phyloP scores from a whole-genome alignment of 1,140 invertebrate genomes.

The Dendrolimus punctatus region DNA sequence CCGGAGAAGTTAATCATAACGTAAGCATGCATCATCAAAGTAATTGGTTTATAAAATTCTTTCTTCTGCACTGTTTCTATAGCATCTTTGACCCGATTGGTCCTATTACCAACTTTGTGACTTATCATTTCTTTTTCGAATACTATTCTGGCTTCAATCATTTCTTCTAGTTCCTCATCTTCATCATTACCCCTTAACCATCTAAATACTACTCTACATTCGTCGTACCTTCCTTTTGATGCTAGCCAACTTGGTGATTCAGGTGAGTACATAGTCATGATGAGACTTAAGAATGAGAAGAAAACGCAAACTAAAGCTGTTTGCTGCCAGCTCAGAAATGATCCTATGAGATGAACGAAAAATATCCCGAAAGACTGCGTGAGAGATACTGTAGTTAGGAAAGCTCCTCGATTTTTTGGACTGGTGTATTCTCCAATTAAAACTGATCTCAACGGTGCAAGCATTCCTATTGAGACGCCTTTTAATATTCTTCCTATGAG shows the following conservation, averaged over 20 bases:
- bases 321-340: conserved; percentile 70
- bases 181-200: conserved; percentile 62
- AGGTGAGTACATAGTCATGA: conserved; percentile 69
- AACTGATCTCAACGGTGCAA: conserved; percentile 23
- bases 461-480: conserved; percentile 25
- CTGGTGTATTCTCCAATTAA: conserved; percentile 51
- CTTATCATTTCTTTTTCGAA: conserved; percentile 20
- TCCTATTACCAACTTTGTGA: conserved; percentile 15
- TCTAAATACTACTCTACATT: conserved; percentile 57
- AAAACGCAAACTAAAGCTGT: conserved; percentile 63
- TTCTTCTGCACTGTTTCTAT: conserved; percentile 28
- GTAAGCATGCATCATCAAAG: conserved; percentile 49
- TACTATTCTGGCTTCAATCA: conserved; percentile 33
- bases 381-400: conserved; percentile 66
- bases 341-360: conserved; percentile 69
- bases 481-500: conserved; percentile 21
- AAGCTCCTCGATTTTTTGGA: conserved; percentile 67
- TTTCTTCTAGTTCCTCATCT: conserved; percentile 42
- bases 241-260: conserved; percentile 81
- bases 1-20: conserved; percentile 39
- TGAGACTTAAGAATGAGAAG: conserved; percentile 54
- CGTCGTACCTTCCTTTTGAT: conserved; percentile 56
- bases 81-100: conserved; percentile 11
- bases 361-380: conserved; percentile 68
- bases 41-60: conserved; percentile 48